phyloP scores from a whole-genome alignment of 2,888 invertebrate species.

The Apamea crenata region DNA sequence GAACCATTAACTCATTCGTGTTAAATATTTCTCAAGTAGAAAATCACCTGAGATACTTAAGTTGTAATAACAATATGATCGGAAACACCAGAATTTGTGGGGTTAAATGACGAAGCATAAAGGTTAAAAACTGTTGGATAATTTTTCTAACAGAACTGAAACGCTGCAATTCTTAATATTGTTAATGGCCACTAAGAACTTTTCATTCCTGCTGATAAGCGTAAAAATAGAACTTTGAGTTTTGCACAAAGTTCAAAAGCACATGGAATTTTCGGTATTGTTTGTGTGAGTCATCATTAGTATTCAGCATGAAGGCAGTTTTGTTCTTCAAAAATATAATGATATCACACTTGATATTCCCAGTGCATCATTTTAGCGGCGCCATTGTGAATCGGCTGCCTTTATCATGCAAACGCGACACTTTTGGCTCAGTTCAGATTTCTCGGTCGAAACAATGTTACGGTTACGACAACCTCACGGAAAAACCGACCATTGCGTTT shows the following conservation, averaged over 20 bases:
- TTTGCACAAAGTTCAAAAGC: neutral
- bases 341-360: slow-evolving; percentile 45
- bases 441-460: slow-evolving; percentile 80
- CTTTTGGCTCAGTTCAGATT: slow-evolving; percentile 81
- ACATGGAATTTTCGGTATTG: too few relatives aligned
- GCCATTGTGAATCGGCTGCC: slow-evolving; percentile 83
- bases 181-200: neutral
- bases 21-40: too few relatives aligned
- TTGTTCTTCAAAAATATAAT: slow-evolving; percentile 14
- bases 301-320: neutral
- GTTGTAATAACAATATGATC: too few relatives aligned
- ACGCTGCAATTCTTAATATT: neutral
- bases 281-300: neutral
- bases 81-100: neutral
- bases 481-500: slow-evolving; percentile 57
- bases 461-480: slow-evolving; percentile 68
- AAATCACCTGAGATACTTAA: too few relatives aligned
- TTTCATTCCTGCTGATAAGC: neutral
- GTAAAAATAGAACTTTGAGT: too few relatives aligned
- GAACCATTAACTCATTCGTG: too few relatives aligned
- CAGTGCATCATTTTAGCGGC: slow-evolving; percentile 77
- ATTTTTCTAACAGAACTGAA: neutral
- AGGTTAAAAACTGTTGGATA: neutral
- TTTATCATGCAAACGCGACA: slow-evolving; percentile 86
- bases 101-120: neutral